Evolutionary conservation across 2,113 vertebrate genomes (phyloP), one percentile per base, ranked within the genome.

Genomic region (Ceratotherium simum): DNA sequence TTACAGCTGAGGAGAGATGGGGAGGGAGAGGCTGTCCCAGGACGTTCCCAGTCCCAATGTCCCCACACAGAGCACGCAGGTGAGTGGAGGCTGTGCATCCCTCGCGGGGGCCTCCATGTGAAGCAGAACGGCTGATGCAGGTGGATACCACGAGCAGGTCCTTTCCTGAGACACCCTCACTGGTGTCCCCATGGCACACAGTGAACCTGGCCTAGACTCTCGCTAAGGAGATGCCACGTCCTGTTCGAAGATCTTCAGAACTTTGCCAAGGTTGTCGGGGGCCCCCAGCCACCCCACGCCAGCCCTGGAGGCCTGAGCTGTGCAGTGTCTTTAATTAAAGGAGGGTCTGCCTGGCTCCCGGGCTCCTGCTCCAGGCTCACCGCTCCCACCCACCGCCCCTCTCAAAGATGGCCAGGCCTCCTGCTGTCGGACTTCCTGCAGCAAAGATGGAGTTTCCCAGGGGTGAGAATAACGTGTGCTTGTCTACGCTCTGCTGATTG

Each of bases 111-210:
- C 51, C 54, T 80, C 60, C 1, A 3, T 18, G 60, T 1, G 9
- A 46, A 64, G 25, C 75, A 51, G 46, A 48, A 17, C 5, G 46
- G 73, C 46, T 23, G 14, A 29, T 33, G 46, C 46, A 51, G 42
- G 29, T 18, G 73, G 33, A 14, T 1, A 4, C 58, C 58, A 17
- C 0, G 36, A 7, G 5, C 9, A 0, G 1, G 8, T 2, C 60
- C 14, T 20, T 17, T 56, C 76, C 31, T 8, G 11, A 48, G 58
- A 20, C 16, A 64, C 54, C 9, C 4, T 39, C 29, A 36, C 69
- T 14, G 14, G 4, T 39, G 69, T 54, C 31, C 20, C 33, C 67
- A 20, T 17, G 5, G 1, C 33, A 8, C 67, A n/a, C 7, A 14
- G 18, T 17, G 33, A 69, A n/a, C 67, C 8, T 54, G 33, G 33